These are phyloP conservation scores for Aphidius colemani DNA, from an alignment of 2,888 invertebrate genomes.

Conservation along the genomic window DNA sequence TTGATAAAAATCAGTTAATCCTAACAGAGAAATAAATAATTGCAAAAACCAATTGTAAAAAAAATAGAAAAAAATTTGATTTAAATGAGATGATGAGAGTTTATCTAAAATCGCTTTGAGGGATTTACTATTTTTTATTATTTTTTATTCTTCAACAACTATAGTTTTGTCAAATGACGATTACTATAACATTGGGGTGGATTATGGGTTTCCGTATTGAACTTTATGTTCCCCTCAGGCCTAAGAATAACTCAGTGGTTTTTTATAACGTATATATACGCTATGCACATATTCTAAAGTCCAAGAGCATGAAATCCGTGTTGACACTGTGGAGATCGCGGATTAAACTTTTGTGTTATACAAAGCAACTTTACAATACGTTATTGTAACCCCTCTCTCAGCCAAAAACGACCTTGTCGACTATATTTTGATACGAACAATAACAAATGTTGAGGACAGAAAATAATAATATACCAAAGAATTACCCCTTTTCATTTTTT, in stretches of 20 bases:
- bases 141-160: no score
- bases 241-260: conserved; percentile 12
- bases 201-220: conserved; percentile 44
- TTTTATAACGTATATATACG: background rate
- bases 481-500: no score
- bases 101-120: no score
- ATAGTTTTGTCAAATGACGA: conserved; percentile 43
- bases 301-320: conserved; percentile 44
- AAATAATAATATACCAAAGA: no score
- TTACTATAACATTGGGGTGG: conserved; percentile 53
- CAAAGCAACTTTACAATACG: conserved; percentile 50
- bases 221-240: conserved; percentile 7
- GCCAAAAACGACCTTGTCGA: conserved; percentile 40
- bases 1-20: no score
- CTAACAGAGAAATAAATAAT: no score
- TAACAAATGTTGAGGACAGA: no score
- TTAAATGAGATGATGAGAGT: no score
- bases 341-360: conserved; percentile 58
- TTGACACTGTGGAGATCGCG: conserved; percentile 58
- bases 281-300: background rate
- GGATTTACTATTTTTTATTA: no score
- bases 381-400: conserved; percentile 37
- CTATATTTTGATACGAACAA: background rate
- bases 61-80: no score
- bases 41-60: no score